Evolutionary conservation across 1,140 invertebrate genomes (phyloP).

Genomic region (Dermatophagoides farinae): DNA sequence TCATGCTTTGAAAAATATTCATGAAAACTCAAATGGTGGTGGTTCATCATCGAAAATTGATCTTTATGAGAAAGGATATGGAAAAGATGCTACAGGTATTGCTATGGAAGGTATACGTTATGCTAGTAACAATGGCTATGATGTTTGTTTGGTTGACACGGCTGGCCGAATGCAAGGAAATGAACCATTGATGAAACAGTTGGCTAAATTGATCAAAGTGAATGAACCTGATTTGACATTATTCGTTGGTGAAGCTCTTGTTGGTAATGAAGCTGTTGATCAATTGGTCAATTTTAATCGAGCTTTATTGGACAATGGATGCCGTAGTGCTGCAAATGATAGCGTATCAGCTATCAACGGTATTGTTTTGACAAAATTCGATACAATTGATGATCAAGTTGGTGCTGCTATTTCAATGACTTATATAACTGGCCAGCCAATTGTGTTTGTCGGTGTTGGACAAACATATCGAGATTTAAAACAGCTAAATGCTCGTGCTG

Average conservation of each 20-base stretch:
- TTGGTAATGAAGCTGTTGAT: slow-evolving; percentile 99
- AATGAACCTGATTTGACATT: slow-evolving; percentile 93
- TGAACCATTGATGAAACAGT: slow-evolving; percentile 87
- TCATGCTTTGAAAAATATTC: slow-evolving; percentile 76
- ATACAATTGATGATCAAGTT: slow-evolving; percentile 44
- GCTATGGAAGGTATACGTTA: slow-evolving; percentile 88
- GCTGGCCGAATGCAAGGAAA: slow-evolving; percentile 99
- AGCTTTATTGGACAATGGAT: slow-evolving; percentile 36
- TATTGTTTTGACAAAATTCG: slow-evolving; percentile 40
- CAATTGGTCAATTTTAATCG: slow-evolving; percentile 98
- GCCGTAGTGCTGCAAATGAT: slow-evolving; percentile 5
- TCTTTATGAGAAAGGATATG: slow-evolving; percentile 81
- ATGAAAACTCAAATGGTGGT: slow-evolving; percentile 32
- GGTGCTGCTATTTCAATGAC: slow-evolving; percentile 99
- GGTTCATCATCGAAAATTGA: slow-evolving; percentile 68
- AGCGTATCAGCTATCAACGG: slow-evolving; percentile 31
- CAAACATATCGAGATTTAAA: slow-evolving; percentile 97
- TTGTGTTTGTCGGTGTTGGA: slow-evolving; percentile 97
- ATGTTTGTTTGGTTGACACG: slow-evolving; percentile 89
- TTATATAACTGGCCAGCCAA: slow-evolving; percentile 97
- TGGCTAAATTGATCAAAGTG: slow-evolving; percentile 67
- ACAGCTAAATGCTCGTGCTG: slow-evolving; percentile 85
- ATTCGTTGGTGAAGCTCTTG: slow-evolving; percentile 95
- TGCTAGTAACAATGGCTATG: slow-evolving; percentile 49
- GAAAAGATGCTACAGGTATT: slow-evolving; percentile 94